A percentile compares a stretch with the other conserved stretches of the same genome.
Conservation (phyloP, 2,888 invertebrate genomes). For the Rhopalosiphum nymphaeae region DNA sequence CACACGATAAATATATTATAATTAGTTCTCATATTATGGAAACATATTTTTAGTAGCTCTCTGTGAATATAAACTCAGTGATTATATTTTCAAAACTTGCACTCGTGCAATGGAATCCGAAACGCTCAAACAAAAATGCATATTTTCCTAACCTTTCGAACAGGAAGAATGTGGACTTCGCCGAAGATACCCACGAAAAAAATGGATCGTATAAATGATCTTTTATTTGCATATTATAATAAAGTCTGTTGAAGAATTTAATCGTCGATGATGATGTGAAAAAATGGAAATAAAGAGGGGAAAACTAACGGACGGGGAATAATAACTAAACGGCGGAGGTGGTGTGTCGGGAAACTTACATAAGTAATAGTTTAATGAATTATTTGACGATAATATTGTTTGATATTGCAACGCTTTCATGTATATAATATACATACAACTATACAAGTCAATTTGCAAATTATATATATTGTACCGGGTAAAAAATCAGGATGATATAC, state of each 20-base stretch:
- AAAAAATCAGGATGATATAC: background rate
- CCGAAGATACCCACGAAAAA: background rate
- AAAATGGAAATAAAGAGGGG: background rate
- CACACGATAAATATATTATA: background rate
- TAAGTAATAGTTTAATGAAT: background rate
- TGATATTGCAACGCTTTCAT: background rate
- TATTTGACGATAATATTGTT: background rate
- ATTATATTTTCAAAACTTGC: constrained; percentile 37
- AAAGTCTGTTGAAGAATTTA: constrained; percentile 59
- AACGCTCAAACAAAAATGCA: constrained; percentile 34
- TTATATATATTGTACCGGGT: background rate
- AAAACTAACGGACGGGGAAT: background rate
- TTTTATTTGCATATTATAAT: constrained; percentile 60
- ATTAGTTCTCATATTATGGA: background rate
- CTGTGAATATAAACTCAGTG: background rate
- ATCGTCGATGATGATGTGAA: constrained; percentile 29
- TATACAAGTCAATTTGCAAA: background rate
- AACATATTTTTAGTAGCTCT: background rate
- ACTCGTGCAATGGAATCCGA: background rate
- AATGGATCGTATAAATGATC: constrained; percentile 47
- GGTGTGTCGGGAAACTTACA: background rate
- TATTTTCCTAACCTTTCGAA: constrained; percentile 39
- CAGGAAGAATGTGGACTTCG: constrained; percentile 44
- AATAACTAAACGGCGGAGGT: background rate
- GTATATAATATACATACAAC: background rate